Base-by-base conservation (phyloP, 2,888 invertebrate genomes). In the Nipponacmea schrenckii region DNA sequence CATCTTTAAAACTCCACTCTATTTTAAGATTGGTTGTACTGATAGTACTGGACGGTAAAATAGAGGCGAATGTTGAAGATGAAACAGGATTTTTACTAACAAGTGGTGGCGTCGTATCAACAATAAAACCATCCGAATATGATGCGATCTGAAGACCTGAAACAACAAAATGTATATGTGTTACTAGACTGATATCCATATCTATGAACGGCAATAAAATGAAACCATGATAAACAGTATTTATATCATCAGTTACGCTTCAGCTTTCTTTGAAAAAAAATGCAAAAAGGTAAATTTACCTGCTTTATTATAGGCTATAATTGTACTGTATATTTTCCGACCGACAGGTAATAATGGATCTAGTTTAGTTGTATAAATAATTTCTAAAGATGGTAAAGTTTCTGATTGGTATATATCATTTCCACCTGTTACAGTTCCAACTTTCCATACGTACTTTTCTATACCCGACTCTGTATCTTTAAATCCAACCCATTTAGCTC, bases 391-490 rank as follows among this genome's bases (percentile, higher is more conserved):
- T 39, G 75, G 77, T 26, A 77, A 72, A 50, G 72, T 62, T n/a
- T 68, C 71, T 3, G 70, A 65, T 4, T 63, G 0, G 10, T 78
- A 46, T 17, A 82, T 70, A 62, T 82, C 74, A 67, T 71, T 71
- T n/a, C 64, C 69, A n/a, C 78, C 79, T 5, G 67, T 62, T 2
- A 64, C 64, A n/a, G 77, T 80, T 24, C 82, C 82, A 48, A 77
- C 77, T 26, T 78, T 65, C 82, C 82, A 82, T 12, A 73, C 70
- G 45, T 77, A 80, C 27, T 76, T 69, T 1, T 73, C 74, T 39
- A 82, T 70, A n/a, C 76, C 77, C 14, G 80, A 80, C 63, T 81
- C 78, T 4, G 79, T 76, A 64, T 82, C 82, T 20, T 68, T 56
- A 71, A 82, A 82, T 15, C 81, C 79, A 66, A 71, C 72, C 80